Base-by-base conservation (phyloP, 2,113 vertebrate species). In the Sorex araneus region DNA sequence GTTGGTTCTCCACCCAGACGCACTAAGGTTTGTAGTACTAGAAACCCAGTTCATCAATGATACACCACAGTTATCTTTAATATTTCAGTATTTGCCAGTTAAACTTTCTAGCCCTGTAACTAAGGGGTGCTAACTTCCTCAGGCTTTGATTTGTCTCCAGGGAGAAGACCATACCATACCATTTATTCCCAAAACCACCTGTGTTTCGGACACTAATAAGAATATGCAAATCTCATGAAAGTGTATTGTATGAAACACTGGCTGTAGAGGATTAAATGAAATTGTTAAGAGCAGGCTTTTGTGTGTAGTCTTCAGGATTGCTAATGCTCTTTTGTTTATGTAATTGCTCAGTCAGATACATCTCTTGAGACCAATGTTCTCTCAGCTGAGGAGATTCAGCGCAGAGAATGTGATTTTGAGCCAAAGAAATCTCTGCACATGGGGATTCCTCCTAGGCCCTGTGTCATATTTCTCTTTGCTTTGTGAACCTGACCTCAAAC, bases 291-390 rank as follows among this genome's bases (percentile, higher is more conserved):
- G 40, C 25, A 40, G 43, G 67, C 57, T 86, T 90, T 70, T 92
- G 75, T 87, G 63, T 89, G 90, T 66, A 79, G 57, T 28, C 82
- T 74, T 87, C 54, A 87, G 77, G 57, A 81, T 34, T 30, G 45
- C 69, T 50, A 50, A 75, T 69, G 77, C 30, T 87, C 63, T 91
- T 81, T 86, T 60, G 74, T 91, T 96, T 91, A 40, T 92, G 57
- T 60, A 69, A 70, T 63, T 89, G 60, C 57, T 89, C 80, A 81
- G 71, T 83, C 45, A 16, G 73, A 57, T 70, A 10, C 69, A 32
- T 89, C 89, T 95, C 89, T 82, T 6, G 91, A 87, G 86, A 43
- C 70, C 50, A 71, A 84, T 78, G 70, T 89, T 84, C 81, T n/a
- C 77, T 84, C 45, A 66, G 69, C 73, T 64, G 36, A 92, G 60